phyloP scores from a whole-genome alignment of 2,113 vertebrate genomes.

The Pelecanoides urinatrix region DNA sequence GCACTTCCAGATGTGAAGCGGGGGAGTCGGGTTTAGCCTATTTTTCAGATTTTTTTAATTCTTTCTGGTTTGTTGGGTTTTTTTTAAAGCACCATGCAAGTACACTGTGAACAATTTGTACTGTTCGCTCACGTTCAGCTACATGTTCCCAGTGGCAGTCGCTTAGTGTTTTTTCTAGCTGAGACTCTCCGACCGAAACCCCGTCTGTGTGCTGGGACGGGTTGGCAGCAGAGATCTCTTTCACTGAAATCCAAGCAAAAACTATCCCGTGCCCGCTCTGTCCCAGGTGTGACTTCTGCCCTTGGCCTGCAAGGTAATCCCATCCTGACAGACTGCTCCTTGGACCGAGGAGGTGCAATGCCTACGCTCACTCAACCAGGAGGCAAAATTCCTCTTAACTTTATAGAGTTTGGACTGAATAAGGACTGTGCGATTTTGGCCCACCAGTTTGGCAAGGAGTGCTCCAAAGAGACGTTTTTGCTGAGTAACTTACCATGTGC shows the following conservation, averaged over 20 bases:
- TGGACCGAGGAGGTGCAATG: background rate
- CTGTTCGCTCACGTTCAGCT: background rate
- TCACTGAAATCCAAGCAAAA: background rate
- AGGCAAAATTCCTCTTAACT: background rate
- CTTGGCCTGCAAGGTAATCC: background rate
- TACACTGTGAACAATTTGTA: background rate
- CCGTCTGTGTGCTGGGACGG: background rate
- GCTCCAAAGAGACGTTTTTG: background rate
- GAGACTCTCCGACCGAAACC: background rate
- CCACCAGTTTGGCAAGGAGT: background rate
- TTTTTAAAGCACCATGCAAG: background rate
- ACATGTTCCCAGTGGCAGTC: background rate
- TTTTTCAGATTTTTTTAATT: background rate
- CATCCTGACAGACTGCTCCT: background rate
- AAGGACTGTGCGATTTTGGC: background rate
- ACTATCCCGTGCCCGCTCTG: background rate
- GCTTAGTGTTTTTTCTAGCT: background rate
- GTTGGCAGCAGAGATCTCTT: background rate
- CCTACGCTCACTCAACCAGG: background rate
- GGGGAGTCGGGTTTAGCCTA: background rate
- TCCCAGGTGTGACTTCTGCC: background rate
- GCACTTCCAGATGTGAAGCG: slow-evolving; percentile 35
- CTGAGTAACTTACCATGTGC: background rate
- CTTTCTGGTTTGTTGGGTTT: background rate
- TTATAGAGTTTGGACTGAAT: background rate